Conservation (phyloP, 2,113 vertebrate species). For the Australoheros scitulus region DNA sequence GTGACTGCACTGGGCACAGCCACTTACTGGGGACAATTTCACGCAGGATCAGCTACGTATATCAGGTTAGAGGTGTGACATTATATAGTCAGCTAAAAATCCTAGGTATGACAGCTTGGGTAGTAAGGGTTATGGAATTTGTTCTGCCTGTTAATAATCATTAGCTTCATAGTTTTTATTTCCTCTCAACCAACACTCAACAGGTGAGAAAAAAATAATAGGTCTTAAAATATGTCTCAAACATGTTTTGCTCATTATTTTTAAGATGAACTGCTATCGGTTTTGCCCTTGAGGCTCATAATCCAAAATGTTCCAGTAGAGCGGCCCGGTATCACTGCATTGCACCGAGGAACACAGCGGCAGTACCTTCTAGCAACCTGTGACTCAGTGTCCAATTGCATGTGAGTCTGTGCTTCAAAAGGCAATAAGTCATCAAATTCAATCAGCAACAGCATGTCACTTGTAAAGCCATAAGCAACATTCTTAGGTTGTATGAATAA, state of each 20-base stretch:
- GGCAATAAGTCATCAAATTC: constrained; percentile 31
- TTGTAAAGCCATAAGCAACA: neutral
- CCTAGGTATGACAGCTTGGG: neutral
- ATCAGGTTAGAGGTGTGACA: constrained; percentile 18
- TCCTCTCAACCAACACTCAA: too few species aligned
- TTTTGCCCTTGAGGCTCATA: constrained; percentile 21
- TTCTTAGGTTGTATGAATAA: neutral
- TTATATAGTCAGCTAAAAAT: constrained; percentile 13
- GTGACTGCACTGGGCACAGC: neutral
- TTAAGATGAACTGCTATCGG: neutral
- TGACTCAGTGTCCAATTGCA: constrained; percentile 21
- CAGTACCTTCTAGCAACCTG: constrained; percentile 11
- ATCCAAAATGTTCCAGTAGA: constrained; percentile 12
- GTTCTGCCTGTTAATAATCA: too few species aligned
- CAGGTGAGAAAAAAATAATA: too few species aligned
- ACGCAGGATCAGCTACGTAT: neutral
- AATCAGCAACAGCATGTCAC: neutral
- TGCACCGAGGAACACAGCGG: neutral
- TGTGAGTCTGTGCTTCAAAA: neutral
- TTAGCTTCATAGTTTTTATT: too few species aligned
- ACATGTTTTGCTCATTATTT: neutral
- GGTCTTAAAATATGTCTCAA: neutral
- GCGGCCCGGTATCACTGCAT: neutral
- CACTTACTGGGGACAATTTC: constrained; percentile 28
- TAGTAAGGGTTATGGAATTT: neutral